Evolutionary conservation across 2,888 invertebrate species (phyloP).

Genomic region (Macaria liturata): DNA sequence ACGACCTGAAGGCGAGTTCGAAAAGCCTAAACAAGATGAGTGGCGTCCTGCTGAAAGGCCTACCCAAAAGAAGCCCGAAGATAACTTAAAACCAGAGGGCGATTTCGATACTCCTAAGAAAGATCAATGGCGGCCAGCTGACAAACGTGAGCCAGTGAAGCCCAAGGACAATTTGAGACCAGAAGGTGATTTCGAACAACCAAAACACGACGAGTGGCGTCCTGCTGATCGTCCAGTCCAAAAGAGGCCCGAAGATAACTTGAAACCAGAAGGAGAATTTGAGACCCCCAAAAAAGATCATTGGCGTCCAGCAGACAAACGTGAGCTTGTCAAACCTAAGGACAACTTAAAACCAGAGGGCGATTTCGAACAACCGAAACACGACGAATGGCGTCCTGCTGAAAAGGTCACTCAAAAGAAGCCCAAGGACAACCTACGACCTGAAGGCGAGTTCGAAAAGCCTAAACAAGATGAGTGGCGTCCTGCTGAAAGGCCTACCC

Average conservation of each 20-base stretch:
- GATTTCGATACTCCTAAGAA: constrained; percentile 72
- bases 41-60: constrained; percentile 50
- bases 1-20: constrained; percentile 79
- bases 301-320: constrained; percentile 73
- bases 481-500: too few species aligned
- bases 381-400: constrained; percentile 57
- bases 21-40: constrained; percentile 44
- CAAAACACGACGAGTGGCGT: constrained; percentile 49
- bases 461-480: constrained; percentile 48
- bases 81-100: constrained; percentile 84
- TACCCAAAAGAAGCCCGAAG: constrained; percentile 62
- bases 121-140: constrained; percentile 58
- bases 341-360: constrained; percentile 81
- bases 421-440: constrained; percentile 39
- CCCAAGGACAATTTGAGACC: constrained; percentile 50
- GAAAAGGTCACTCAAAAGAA: too few species aligned
- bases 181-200: constrained; percentile 75
- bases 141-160: constrained; percentile 63
- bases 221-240: constrained; percentile 69
- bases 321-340: constrained; percentile 52
- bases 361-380: constrained; percentile 66
- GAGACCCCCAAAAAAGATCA: constrained; percentile 68
- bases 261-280: constrained; percentile 77
- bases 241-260: constrained; percentile 68
- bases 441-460: constrained; percentile 38